phyloP scores from a whole-genome alignment of 2,797 vertebrate species.

The Molossus molossus region DNA sequence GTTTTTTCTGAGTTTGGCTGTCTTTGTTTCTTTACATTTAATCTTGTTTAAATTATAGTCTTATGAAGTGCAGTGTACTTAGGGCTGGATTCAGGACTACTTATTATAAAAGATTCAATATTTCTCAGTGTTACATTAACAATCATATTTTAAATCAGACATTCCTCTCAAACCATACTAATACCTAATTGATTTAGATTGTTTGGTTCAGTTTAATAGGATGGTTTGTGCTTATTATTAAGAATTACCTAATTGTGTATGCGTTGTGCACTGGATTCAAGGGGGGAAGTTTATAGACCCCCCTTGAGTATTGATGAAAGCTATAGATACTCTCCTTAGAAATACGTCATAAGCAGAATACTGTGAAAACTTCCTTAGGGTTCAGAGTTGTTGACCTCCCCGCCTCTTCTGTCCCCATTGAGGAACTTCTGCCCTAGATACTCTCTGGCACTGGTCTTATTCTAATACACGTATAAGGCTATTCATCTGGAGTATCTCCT shows the following conservation, averaged over 20 bases:
- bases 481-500: not conserved
- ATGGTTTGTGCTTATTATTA: not conserved
- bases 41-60: not conserved
- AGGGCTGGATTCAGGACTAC: not conserved
- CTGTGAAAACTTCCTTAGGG: not conserved
- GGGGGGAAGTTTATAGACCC: not conserved
- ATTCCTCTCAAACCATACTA: not conserved
- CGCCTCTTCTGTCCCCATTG: not conserved
- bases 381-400: not conserved
- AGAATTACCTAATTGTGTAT: not conserved
- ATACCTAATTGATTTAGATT: not conserved
- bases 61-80: not conserved
- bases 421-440: not conserved
- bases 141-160: not conserved
- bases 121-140: not conserved
- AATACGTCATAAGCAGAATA: not conserved
- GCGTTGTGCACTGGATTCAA: not conserved
- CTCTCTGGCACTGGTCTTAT: not conserved
- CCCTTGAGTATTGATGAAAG: not conserved
- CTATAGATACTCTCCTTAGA: not conserved
- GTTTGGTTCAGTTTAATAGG: not conserved
- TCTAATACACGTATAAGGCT: not conserved
- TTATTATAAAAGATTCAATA: not conserved
- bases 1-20: constrained; percentile 16
- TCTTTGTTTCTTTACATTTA: constrained; percentile 43